Evolutionary conservation across 2,797 vertebrate genomes (phyloP).

Genomic region (Neostethus bicornis): DNA sequence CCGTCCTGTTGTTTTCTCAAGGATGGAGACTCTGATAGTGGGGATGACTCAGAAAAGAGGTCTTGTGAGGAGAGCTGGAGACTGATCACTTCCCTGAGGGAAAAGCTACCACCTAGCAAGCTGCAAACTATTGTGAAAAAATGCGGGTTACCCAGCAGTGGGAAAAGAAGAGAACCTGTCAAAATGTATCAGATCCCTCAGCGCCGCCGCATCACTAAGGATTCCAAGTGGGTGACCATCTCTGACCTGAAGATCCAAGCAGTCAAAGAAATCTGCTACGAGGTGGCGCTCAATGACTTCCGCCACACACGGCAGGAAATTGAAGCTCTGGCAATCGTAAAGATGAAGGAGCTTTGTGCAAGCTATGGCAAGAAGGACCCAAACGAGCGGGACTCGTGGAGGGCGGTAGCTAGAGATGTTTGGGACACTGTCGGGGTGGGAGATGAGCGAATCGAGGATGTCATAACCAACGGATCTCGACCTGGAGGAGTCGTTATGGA

Average conservation of each 20-base stretch:
- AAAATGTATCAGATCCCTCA: conserved; percentile 99
- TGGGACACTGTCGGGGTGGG: conserved; percentile 98
- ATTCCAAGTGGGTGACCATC: conserved; percentile 98
- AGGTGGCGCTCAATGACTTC: conserved; percentile 98
- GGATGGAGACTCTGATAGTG: conserved; percentile 99
- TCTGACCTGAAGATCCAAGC: conserved; percentile 99
- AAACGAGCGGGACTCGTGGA: conserved; percentile 97
- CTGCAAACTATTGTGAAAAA: conserved; percentile 99
- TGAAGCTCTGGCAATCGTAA: conserved; percentile 96
- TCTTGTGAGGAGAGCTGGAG: conserved; percentile 99
- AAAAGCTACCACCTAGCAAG: conserved; percentile 99
- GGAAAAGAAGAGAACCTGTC: conserved; percentile 94
- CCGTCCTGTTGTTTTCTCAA: conserved; percentile 97
- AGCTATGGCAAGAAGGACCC: conserved; percentile 97
- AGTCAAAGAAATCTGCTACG: conserved; percentile 99
- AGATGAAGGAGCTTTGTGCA: conserved; percentile 98
- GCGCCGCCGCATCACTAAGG: conserved; percentile 94
- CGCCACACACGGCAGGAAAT: conserved; percentile 97
- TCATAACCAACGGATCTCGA: conserved; percentile 82
- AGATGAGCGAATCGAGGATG: conserved; percentile 93
- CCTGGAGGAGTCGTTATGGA: conserved; percentile 86
- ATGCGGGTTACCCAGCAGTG: conserved; percentile 98
- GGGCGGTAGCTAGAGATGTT: conserved; percentile 95
- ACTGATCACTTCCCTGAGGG: conserved; percentile 98
- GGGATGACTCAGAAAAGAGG: conserved; percentile 99